Evolutionary conservation across 2,113 vertebrate genomes (phyloP).

Genomic region (western clawed frog (Xenopus tropicalis)): DNA sequence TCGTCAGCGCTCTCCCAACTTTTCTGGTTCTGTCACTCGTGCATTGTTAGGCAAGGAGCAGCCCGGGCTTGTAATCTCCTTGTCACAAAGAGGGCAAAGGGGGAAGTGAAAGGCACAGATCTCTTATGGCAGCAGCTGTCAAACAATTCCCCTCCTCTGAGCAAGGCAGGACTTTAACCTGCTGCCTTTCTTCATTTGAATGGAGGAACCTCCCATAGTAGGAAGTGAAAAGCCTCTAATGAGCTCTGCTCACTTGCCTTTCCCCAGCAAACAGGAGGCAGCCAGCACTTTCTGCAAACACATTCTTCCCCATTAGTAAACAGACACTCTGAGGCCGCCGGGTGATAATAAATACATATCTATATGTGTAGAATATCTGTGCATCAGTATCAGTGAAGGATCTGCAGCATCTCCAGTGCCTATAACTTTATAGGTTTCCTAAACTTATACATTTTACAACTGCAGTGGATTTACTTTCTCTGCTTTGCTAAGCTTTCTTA

Average conservation of each 20-base stretch:
- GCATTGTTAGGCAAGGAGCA: slow-evolving; percentile 4
- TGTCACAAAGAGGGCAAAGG: slow-evolving; percentile 7
- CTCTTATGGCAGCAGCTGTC: slow-evolving; percentile 2
- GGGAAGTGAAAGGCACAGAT: slow-evolving; percentile 29
- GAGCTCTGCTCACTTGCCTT: neutral
- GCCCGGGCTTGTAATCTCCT: slow-evolving; percentile 15
- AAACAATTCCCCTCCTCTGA: slow-evolving; percentile 30
- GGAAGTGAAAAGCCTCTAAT: slow-evolving; percentile 16
- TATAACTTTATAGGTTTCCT: too few relatives aligned
- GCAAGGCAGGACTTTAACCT: slow-evolving; percentile 41
- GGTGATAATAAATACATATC: neutral
- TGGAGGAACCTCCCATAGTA: slow-evolving; percentile 17
- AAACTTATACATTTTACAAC: too few relatives aligned
- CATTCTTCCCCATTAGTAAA: neutral
- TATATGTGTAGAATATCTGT: neutral
- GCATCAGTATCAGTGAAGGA: too few relatives aligned
- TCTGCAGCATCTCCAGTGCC: too few relatives aligned
- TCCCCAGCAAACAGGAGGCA: neutral
- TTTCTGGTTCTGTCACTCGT: slow-evolving; percentile 5
- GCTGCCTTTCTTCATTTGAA: slow-evolving; percentile 20
- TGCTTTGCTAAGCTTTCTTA: too few relatives aligned
- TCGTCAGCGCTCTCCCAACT: neutral
- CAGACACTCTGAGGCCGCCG: neutral
- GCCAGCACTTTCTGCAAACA: neutral
- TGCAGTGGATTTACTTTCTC: too few relatives aligned